phyloP scores from a whole-genome alignment of 2,888 invertebrate genomes.

The Macaria notata region DNA sequence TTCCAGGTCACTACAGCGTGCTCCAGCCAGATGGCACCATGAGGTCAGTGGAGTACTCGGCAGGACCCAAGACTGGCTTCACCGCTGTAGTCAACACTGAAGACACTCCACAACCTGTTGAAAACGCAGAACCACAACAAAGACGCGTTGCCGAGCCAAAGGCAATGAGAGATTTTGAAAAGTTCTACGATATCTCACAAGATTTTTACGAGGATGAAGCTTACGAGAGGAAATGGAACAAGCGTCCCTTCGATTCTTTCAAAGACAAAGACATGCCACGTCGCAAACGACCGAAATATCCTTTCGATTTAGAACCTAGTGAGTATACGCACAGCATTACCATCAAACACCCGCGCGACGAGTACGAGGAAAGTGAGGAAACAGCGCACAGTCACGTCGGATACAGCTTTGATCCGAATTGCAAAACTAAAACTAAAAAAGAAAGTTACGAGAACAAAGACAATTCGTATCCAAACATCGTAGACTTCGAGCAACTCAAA shows the following conservation, averaged over 20 bases:
- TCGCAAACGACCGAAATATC: conserved; percentile 56
- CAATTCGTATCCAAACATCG: conserved; percentile 51
- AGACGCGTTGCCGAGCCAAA: conserved; percentile 54
- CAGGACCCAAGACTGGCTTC: conserved; percentile 81
- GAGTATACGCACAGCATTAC: conserved; percentile 69
- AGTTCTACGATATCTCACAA: conserved; percentile 63
- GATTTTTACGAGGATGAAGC: conserved; percentile 53
- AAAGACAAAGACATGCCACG: conserved; percentile 47
- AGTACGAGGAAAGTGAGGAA: conserved; percentile 45
- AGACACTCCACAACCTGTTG: conserved; percentile 42
- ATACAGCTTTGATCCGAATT: conserved; percentile 63
- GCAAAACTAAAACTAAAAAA: conserved; percentile 67
- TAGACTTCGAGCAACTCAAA: conserved; percentile 56
- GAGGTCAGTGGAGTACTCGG: conserved; percentile 83
- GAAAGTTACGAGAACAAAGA: conserved; percentile 47
- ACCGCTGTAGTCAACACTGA: conserved; percentile 81
- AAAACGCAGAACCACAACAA: conserved; percentile 26
- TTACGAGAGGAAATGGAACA: conserved; percentile 54
- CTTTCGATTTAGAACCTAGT: conserved; percentile 61
- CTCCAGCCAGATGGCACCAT: conserved; percentile 86
- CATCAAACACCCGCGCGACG: conserved; percentile 66
- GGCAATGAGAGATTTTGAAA: conserved; percentile 63
- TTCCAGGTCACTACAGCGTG: conserved; percentile 84
- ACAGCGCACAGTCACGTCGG: conserved; percentile 65
- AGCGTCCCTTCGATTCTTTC: conserved; percentile 54